Conservation (phyloP, 2,888 invertebrate species). For the Thymelicus acteon region DNA sequence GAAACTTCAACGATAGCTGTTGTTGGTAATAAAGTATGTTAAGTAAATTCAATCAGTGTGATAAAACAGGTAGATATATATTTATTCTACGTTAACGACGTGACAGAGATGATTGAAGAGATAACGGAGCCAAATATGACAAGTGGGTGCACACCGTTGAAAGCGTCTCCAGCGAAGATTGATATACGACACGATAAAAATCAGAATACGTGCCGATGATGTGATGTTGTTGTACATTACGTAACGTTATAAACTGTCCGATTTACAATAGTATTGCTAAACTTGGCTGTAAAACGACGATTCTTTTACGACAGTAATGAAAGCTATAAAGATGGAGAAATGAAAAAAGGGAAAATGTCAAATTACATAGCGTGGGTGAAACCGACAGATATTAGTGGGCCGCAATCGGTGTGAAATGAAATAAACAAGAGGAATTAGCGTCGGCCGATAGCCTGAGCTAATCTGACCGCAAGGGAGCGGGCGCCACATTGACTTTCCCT, state of each 20-base stretch:
- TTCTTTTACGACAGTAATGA: slow-evolving; percentile 27
- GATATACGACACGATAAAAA: slow-evolving; percentile 59
- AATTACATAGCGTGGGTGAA: slow-evolving; percentile 55
- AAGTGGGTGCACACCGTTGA: slow-evolving; percentile 52
- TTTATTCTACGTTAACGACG: slow-evolving; percentile 35
- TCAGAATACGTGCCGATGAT: slow-evolving; percentile 62
- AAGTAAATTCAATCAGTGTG: slow-evolving; percentile 13
- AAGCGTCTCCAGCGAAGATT: slow-evolving; percentile 59
- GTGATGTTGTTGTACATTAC: slow-evolving; percentile 61
- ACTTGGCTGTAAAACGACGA: slow-evolving; percentile 16
- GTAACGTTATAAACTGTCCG: slow-evolving; percentile 44
- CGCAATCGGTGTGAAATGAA: slow-evolving; percentile 69
- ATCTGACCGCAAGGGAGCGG: slow-evolving; percentile 82
- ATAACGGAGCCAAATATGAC: slow-evolving; percentile 52
- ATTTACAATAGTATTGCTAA: slow-evolving; percentile 13
- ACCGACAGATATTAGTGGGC: slow-evolving; percentile 56
- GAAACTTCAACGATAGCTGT: not conserved
- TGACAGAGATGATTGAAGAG: slow-evolving; percentile 46
- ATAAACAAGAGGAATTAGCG: slow-evolving; percentile 78
- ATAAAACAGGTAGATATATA: slow-evolving; percentile 21
- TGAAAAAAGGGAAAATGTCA: slow-evolving; percentile 41
- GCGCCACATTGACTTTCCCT: slow-evolving; percentile 78
- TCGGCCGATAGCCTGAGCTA: slow-evolving; percentile 69
- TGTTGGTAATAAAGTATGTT: slow-evolving; percentile 14
- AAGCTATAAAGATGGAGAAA: slow-evolving; percentile 29